Conservation (phyloP, 2,888 invertebrate species). For the Aleiodes alternator region DNA sequence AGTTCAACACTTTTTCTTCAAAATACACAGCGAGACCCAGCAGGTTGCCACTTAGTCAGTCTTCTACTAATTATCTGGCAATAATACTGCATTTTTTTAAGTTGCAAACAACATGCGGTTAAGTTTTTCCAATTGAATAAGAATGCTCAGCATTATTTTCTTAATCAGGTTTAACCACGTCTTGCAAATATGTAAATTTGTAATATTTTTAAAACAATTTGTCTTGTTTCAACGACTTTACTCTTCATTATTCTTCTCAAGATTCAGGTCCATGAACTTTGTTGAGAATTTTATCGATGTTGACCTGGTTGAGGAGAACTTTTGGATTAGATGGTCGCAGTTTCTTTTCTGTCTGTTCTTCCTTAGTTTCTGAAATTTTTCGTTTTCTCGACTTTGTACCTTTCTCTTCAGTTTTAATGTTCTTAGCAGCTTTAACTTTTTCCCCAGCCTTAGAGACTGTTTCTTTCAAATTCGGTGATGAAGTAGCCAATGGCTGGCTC, state of each 20-base stretch:
- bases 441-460: constrained; percentile 45
- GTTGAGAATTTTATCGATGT: constrained; percentile 66
- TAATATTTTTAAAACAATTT: constrained; percentile 17
- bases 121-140: not conserved
- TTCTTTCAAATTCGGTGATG: constrained; percentile 62
- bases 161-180: constrained; percentile 18
- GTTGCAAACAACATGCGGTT: not conserved
- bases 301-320: constrained; percentile 58
- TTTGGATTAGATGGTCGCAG: constrained; percentile 56
- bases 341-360: constrained; percentile 63
- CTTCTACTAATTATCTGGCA: constrained; percentile 30
- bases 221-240: not conserved
- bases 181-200: constrained; percentile 3
- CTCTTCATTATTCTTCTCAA: constrained; percentile 32
- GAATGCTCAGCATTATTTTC: constrained; percentile 36
- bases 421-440: constrained; percentile 33
- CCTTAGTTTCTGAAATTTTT: constrained; percentile 58
- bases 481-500: constrained; percentile 64
- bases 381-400: constrained; percentile 58
- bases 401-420: constrained; percentile 38
- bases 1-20: constrained; percentile 24
- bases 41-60: constrained; percentile 43
- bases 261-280: constrained; percentile 66
- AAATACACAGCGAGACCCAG: constrained; percentile 31
- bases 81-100: constrained; percentile 48